Evolutionary conservation across 1,140 invertebrate genomes (phyloP).

Genomic region (Aculops lycopersici): DNA sequence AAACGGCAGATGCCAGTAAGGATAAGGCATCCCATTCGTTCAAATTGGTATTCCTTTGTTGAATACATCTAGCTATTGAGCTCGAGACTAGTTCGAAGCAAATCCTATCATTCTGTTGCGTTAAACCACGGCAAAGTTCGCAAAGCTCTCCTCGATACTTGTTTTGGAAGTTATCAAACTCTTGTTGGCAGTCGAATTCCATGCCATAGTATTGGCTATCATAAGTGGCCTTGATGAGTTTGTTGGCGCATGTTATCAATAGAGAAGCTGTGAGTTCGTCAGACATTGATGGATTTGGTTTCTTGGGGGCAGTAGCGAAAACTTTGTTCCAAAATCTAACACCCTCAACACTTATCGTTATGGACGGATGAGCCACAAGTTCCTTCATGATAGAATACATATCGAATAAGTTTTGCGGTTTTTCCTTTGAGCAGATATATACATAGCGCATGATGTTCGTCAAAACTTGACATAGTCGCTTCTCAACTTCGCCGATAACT

Average conservation of each 20-base stretch:
- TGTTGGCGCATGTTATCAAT: background rate
- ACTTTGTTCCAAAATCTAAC: background rate
- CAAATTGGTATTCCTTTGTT: background rate
- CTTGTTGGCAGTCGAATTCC: constrained; percentile 65
- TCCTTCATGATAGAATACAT: background rate
- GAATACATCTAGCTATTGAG: background rate
- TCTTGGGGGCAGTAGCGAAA: background rate
- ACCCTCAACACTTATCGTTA: background rate
- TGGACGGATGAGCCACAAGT: background rate
- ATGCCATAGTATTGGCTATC: constrained; percentile 15
- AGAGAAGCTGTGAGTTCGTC: background rate
- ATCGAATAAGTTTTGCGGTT: background rate
- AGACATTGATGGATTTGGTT: background rate
- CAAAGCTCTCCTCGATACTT: constrained; percentile 31
- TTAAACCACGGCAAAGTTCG: constrained; percentile 23
- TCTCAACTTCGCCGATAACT: too few relatives aligned
- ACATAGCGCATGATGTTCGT: background rate
- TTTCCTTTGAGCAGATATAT: background rate
- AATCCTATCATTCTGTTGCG: background rate
- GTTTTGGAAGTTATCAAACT: constrained; percentile 44
- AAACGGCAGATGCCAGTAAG: background rate
- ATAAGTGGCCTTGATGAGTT: background rate
- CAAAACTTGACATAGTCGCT: background rate
- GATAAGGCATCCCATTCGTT: constrained; percentile 3
- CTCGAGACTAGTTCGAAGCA: constrained; percentile 2